Evolutionary conservation across 1,140 invertebrate genomes (phyloP), one percentile per base, ranked within the genome.

Genomic region (Cydia splendana): DNA sequence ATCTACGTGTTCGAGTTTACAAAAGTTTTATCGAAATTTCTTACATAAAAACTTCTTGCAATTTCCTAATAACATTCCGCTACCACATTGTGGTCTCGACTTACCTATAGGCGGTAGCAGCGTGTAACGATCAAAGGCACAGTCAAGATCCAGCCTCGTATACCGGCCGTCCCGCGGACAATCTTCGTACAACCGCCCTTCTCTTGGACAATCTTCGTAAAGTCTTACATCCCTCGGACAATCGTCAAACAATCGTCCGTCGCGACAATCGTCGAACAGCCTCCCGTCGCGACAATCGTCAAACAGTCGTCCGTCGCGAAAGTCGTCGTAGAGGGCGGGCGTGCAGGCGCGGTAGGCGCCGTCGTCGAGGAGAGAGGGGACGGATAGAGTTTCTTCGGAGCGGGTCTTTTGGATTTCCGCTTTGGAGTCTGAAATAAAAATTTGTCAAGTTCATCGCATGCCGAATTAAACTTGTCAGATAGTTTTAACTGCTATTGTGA

Each of bases 361-460:
- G 30, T 90, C 90, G 67, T 89, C 90, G 34, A 91, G 75, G 74
- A 90, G 53, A 9, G 84, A 84, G 13, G 89, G 81, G 71, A 87
- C 88, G 77, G 92, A 89, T 24, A 93, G 81, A 0, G 87, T 89
- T 76, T 93, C 91, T 75, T 93, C 92, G 79, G 89, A 92, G 28
- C 90, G 81, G 2, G 92, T 93, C 84, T 93, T 93, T 78, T 93
- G 91, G 53, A 93, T 89, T 30, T 90, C 90, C 9, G 79, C 82
- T 74, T 87, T 87, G 53, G 88, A 83, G 15, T 80, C 85, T 88
- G 85, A 1, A 77, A 79, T 20, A 0, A 73, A 51, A 30, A 73
- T 38, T 6, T 7, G 0, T 7, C 6, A 38, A 38, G 34, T 38
- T 38, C 34, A 38, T 38, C 34, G 5, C 34, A 38, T 38, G 34